phyloP scores from a whole-genome alignment of 2,113 vertebrate species.

The Pluvialis apricaria region DNA sequence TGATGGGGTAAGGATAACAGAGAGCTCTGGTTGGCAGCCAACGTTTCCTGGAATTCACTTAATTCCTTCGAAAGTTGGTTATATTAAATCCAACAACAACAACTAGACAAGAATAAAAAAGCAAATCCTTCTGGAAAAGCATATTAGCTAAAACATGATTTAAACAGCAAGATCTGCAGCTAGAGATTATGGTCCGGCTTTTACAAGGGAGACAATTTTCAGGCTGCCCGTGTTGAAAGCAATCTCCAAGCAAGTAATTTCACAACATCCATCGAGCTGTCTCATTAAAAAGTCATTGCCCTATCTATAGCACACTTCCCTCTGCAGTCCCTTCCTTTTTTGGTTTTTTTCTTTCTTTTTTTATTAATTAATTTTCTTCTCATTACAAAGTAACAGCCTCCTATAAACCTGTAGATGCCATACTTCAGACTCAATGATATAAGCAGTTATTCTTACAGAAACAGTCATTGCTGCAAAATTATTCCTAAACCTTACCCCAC shows the following conservation, averaged over 20 bases:
- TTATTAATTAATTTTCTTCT: slow-evolving; percentile 14
- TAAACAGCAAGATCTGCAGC: slow-evolving; percentile 54
- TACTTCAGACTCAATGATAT: not conserved
- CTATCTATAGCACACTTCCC: not conserved
- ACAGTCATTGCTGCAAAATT: not conserved
- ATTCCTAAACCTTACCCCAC: not conserved
- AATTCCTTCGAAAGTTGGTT: slow-evolving; percentile 48
- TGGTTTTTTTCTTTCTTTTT: not conserved
- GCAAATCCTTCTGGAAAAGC: slow-evolving; percentile 49
- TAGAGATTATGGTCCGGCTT: slow-evolving; percentile 28
- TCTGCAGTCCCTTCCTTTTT: not conserved
- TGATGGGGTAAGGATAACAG: not conserved
- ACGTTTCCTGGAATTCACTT: slow-evolving; percentile 34
- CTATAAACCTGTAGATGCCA: not conserved
- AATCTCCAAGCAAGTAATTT: slow-evolving; percentile 46
- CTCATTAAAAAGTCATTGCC: slow-evolving; percentile 55
- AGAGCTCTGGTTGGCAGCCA: slow-evolving; percentile 12
- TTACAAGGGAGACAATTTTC: slow-evolving; percentile 63
- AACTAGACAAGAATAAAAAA: slow-evolving; percentile 22
- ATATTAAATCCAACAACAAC: slow-evolving; percentile 37
- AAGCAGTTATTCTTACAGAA: not conserved
- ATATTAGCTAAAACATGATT: slow-evolving; percentile 46
- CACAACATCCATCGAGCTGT: slow-evolving; percentile 50
- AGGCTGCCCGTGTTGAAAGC: slow-evolving; percentile 37
- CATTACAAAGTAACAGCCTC: not conserved